Conservation (phyloP, 1,140 invertebrate species). For the Drosophila pseudoananassae region DNA sequence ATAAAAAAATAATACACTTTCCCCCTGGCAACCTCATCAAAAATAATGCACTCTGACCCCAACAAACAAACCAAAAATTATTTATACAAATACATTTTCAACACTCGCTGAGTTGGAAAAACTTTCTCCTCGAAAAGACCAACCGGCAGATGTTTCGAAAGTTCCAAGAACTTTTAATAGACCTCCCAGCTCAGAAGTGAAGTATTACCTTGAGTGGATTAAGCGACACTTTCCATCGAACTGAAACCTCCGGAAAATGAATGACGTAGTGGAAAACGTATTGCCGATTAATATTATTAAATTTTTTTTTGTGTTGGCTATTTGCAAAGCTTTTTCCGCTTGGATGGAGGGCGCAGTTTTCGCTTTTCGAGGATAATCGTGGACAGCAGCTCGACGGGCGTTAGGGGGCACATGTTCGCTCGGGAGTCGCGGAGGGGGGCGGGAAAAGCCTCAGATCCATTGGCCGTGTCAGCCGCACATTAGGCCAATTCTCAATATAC, state of each 20-base stretch:
- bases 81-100: constrained; percentile 38
- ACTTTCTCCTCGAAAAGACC: constrained; percentile 14
- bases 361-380: constrained; percentile 78
- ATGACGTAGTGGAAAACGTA: background rate
- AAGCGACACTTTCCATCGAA: constrained; percentile 33
- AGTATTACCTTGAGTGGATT: constrained; percentile 20
- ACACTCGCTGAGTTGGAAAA: constrained; percentile 20
- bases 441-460: constrained; percentile 39
- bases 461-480: constrained; percentile 45
- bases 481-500: constrained; percentile 23
- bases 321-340: constrained; percentile 79
- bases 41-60: constrained; percentile 30
- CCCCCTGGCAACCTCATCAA: constrained; percentile 22
- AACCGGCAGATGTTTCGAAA: constrained; percentile 31
- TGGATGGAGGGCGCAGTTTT: constrained; percentile 72
- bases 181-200: background rate
- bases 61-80: constrained; percentile 4
- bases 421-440: constrained; percentile 32
- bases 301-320: constrained; percentile 31
- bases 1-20: background rate
- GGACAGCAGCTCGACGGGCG: constrained; percentile 64
- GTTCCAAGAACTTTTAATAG: constrained; percentile 33
- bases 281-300: background rate
- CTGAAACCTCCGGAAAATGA: constrained; percentile 38
- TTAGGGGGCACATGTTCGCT: constrained; percentile 80